Percentiles rank a stretch among this genome's conserved stretches.
Conservation (phyloP, 1,140 invertebrate genomes). For the Gryon sp. region DNA sequence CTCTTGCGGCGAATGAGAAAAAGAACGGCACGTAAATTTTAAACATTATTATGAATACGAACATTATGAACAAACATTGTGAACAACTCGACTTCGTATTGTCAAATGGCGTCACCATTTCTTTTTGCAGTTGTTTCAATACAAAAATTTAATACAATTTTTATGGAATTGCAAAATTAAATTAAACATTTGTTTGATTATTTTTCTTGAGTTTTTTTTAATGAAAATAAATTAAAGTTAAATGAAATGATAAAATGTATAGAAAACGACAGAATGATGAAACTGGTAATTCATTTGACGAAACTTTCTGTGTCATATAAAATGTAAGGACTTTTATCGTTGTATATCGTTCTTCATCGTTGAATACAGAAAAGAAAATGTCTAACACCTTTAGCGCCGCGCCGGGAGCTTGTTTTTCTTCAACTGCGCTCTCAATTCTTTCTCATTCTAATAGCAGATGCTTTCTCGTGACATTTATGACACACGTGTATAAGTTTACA, state of each 20-base stretch:
- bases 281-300: no score
- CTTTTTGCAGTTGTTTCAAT: no score
- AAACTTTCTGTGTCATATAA: no score
- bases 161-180: no score
- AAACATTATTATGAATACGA: conserved; percentile 16
- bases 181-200: no score
- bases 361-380: conserved; percentile 3
- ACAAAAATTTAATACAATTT: no score
- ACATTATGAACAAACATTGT: neutral
- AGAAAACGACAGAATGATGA: no score
- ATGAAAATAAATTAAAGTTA: no score
- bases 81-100: conserved; percentile 10
- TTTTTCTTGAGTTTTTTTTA: no score
- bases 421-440: neutral
- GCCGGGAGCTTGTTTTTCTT: conserved; percentile 10
- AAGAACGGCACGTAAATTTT: conserved; percentile 33
- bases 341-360: conserved; percentile 1
- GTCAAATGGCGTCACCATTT: conserved; percentile 21
- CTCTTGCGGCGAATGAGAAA: conserved; percentile 43
- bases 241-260: no score
- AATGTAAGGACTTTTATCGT: no score
- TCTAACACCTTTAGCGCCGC: neutral
- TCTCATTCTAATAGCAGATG: conserved; percentile 21
- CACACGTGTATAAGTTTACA: conserved; percentile 31
- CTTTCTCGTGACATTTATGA: conserved; percentile 38